Base-by-base conservation (phyloP, 2,888 invertebrate species). In the Pogonocherus hispidulus region DNA sequence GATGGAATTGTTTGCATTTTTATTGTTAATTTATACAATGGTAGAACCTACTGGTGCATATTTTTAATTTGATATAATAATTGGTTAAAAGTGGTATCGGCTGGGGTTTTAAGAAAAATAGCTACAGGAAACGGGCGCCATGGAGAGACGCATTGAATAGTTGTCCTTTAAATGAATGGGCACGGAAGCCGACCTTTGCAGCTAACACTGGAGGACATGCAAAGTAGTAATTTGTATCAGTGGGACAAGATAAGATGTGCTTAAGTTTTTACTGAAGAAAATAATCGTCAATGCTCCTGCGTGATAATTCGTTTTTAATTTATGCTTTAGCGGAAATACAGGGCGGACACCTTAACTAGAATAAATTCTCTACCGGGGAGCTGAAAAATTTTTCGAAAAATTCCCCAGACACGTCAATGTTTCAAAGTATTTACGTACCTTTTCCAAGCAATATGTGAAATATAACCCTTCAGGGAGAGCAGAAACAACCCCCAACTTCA, bases 111-210 rank as follows among this genome's bases (percentile, higher is more conserved):
- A 51, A 51, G 23, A 23, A n/a, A 32, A 32, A 51, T 5, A 14
- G 14, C 16, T 23, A 22, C n/a, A 51, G 23, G 23, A 51, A 51
- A 23, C 16, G 20, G 2, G 2, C 11, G 49, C 49, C n/a, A n/a
- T 5, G 49, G 22, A n/a, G 49, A 22, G 49, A 51, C 49, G 22
- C 22, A 23, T 51, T 23, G 23, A 20, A 49, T 49, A 49, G 49
- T 51, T 51, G 49, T 14, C 14, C 23, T 51, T 51, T 14, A 22
- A 49, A 19, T 23, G n/a, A n/a, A 23, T 14, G 23, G 1, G n/a
- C 22, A 22, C 6, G 23, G 9, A 18, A 46, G 18, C 23, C n/a
- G 14, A 23, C 22, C 23, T 23, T 51, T 6, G 49, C 14, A 22
- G 49, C 11, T 51, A 51, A 22, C 23, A 51, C 14, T 23, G 23